Evolutionary conservation across 2,797 vertebrate species (phyloP), one percentile per base, ranked within the genome.

Genomic region (Rhinichthys osculus): DNA sequence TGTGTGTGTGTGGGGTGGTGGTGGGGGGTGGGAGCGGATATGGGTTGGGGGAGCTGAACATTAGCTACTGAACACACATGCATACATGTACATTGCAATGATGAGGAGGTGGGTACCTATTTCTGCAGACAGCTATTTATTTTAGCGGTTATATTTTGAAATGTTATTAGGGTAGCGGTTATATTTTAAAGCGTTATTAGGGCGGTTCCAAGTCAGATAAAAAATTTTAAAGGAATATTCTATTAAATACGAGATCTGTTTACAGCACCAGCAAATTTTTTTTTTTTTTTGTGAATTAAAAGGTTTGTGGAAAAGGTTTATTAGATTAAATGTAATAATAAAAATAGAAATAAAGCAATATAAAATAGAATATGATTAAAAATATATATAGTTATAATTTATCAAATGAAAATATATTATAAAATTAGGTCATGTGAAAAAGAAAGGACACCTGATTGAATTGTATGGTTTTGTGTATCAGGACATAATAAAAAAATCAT

Each of bases 1-100:
- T 47, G 4, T 47, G 44, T 47, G 13, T 44, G 44, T 3, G 40
- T 40, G 40, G 35, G 4, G 35, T 4, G 35, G 35, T 38, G 35
- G 35, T 4, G 35, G 5, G 35, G 35, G 38, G 1, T 1, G 81
- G 79, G 17, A 64, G 44, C 83, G 27, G 88, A 85, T 85, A 80
- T 70, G 35, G 47, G 50, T 67, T 14, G 17, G 11, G 16, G 74
- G 38, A 40, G 30, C 23, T 38, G 27, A 38, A 59, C 64, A 71
- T 84, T 27, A 71, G 19, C 50, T 70, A n/a, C 62, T 66, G 21
- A 27, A 67, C 59, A 67, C 47, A 67, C 33, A 54, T 69, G 47
- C 62, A 77, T 5, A 19, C 13, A 64, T 1, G 3, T 21, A 71
- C 50, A 38, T 27, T 50, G 17, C 44, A 50, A 11, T 10, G 72